Evolutionary conservation across 2,888 invertebrate genomes (phyloP).

Genomic region (Uropetala carovei): DNA sequence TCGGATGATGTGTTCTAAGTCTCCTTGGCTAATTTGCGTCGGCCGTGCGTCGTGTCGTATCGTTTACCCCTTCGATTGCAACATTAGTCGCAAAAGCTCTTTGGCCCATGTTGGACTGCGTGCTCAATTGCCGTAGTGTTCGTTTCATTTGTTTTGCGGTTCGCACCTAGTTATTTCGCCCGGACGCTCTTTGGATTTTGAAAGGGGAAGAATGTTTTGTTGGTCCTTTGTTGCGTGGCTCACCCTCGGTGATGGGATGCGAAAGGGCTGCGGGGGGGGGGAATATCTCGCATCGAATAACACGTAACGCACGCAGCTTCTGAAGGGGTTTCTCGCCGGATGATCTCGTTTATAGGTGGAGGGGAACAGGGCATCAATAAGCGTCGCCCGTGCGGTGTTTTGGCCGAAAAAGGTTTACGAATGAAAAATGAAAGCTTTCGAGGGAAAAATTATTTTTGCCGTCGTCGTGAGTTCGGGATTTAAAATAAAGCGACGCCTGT

Average conservation of each 20-base stretch:
- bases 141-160: constrained; percentile 21
- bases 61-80: neutral
- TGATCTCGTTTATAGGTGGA: too few relatives aligned
- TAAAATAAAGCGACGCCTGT: neutral
- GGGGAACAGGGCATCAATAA: neutral
- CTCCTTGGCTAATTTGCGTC: neutral
- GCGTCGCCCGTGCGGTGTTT: neutral
- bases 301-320: neutral
- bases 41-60: neutral
- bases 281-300: neutral
- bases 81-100: neutral
- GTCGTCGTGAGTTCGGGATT: neutral
- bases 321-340: neutral
- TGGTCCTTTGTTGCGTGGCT: neutral
- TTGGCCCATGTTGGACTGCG: neutral
- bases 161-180: neutral
- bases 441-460: neutral
- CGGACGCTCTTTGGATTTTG: neutral
- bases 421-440: neutral
- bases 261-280: neutral
- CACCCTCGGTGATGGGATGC: neutral
- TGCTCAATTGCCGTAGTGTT: neutral
- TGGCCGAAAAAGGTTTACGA: neutral
- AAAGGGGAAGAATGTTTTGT: neutral
- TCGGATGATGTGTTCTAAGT: too few relatives aligned